Percentiles rank a stretch among this genome's conserved stretches.
These are phyloP conservation scores for Calameuta filiformis DNA, from an alignment of 2,888 invertebrate species.

Conservation along the genomic window DNA sequence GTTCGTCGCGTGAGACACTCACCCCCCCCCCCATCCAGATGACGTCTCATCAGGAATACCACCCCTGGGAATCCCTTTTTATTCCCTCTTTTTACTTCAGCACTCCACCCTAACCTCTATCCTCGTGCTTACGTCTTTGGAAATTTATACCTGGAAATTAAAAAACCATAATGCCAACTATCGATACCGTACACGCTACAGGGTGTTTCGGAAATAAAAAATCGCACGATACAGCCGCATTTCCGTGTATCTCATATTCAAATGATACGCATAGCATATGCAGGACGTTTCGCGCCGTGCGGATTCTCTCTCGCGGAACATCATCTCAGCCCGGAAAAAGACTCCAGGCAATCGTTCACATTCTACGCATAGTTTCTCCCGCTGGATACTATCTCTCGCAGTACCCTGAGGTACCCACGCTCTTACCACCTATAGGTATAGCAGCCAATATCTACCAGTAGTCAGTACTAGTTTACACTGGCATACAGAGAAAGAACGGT, in stretches of 20 bases:
- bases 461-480: neutral
- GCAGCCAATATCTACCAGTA: neutral
- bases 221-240: neutral
- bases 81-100: neutral
- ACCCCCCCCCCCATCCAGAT: slow-evolving; percentile 10
- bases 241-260: neutral
- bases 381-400: slow-evolving; percentile 10
- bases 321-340: neutral
- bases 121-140: neutral
- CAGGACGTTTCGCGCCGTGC: neutral
- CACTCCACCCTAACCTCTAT: neutral
- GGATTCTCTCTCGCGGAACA: slow-evolving; percentile 33
- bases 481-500: neutral
- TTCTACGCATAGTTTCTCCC: slow-evolving; percentile 57
- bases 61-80: neutral
- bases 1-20: slow-evolving; percentile 14
- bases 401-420: neutral
- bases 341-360: slow-evolving; percentile 51
- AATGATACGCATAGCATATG: neutral
- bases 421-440: neutral
- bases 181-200: neutral
- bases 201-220: neutral
- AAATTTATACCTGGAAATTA: neutral
- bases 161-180: neutral
- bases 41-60: neutral